Evolutionary conservation across 1,140 invertebrate species (phyloP).

Genomic region (Patella vulgata): DNA sequence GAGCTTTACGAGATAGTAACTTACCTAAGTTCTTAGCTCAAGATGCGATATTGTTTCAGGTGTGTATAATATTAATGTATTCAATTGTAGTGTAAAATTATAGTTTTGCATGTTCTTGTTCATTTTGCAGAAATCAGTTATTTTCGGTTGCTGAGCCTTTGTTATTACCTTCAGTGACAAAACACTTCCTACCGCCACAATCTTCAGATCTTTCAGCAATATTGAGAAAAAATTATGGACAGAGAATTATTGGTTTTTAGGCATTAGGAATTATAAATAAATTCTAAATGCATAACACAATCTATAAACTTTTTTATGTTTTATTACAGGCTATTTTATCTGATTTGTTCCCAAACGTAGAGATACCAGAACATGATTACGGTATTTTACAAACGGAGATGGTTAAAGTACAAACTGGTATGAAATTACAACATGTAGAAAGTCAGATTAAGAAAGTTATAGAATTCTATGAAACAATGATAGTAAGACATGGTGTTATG

Average conservation of each 20-base stretch:
- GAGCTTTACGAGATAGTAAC: constrained; percentile 67
- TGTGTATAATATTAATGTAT: constrained; percentile 30
- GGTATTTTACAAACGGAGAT: constrained; percentile 63
- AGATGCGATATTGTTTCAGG: constrained; percentile 66
- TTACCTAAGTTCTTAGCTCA: constrained; percentile 68
- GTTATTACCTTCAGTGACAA: too few relatives aligned
- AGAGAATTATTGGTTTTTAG: too few relatives aligned
- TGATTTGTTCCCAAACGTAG: constrained; percentile 68
- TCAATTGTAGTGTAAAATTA: not conserved
- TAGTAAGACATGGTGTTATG: constrained; percentile 68
- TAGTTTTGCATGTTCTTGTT: too few relatives aligned
- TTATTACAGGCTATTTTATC: constrained; percentile 65
- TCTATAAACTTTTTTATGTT: too few relatives aligned
- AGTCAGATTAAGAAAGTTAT: constrained; percentile 66
- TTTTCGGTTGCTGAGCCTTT: too few relatives aligned
- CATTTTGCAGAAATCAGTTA: not conserved
- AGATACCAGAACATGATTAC: constrained; percentile 67
- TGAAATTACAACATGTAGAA: constrained; percentile 53
- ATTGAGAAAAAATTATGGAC: too few relatives aligned
- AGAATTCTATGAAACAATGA: constrained; percentile 68
- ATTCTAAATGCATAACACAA: too few relatives aligned
- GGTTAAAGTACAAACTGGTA: constrained; percentile 41
- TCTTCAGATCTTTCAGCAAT: too few relatives aligned
- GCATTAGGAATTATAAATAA: too few relatives aligned
- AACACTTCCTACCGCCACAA: too few relatives aligned